Percentiles rank a stretch among this genome's conserved stretches.
phyloP scores from a whole-genome alignment of 2,888 invertebrate genomes.

The Sphecodes monilicornis region DNA sequence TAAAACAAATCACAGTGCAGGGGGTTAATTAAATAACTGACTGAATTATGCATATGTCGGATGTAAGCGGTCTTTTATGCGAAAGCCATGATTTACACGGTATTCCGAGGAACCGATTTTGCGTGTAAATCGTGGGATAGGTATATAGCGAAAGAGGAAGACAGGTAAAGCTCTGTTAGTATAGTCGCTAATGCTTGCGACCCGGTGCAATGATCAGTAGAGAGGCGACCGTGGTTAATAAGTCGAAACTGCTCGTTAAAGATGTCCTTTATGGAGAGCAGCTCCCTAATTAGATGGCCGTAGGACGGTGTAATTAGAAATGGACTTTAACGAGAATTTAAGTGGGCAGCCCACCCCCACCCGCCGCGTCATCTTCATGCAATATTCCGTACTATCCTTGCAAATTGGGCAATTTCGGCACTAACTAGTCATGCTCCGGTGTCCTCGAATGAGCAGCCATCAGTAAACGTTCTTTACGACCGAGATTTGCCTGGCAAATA shows the following conservation, averaged over 20 bases:
- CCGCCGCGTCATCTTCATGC: conserved; percentile 20
- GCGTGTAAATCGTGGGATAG: too few relatives aligned
- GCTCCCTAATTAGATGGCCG: conserved; percentile 28
- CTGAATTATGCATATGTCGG: too few relatives aligned
- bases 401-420: conserved; percentile 33
- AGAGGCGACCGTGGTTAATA: conserved; percentile 19
- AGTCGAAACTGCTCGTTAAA: conserved; percentile 27
- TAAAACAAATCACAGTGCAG: too few relatives aligned
- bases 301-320: conserved; percentile 20
- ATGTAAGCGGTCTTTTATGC: too few relatives aligned
- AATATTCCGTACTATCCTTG: conserved; percentile 23
- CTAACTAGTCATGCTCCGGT: conserved; percentile 13
- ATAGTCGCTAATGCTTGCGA: background rate
- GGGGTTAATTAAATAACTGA: too few relatives aligned
- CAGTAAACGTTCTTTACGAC: conserved; percentile 1
- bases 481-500: background rate
- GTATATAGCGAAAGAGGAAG: background rate
- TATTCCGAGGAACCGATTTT: too few relatives aligned
- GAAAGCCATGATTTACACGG: too few relatives aligned
- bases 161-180: background rate
- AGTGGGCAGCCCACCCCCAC: conserved; percentile 12
- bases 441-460: conserved; percentile 9
- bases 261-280: conserved; percentile 13
- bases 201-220: background rate
- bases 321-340: conserved; percentile 47